Conservation (phyloP, 2,888 invertebrate genomes). For the Nezara viridula region DNA sequence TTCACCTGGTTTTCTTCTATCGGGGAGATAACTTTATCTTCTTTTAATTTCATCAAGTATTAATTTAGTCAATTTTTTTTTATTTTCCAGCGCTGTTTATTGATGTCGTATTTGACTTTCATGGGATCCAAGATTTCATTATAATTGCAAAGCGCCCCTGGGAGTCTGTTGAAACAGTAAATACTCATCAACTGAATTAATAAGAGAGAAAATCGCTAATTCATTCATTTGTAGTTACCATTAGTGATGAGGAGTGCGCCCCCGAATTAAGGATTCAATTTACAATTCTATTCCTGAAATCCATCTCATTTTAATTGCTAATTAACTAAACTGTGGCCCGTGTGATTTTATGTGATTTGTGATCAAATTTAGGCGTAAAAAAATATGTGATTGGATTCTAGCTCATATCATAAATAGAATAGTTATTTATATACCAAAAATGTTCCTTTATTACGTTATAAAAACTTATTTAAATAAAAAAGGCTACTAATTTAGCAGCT, state of each 20-base stretch:
- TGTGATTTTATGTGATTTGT: not conserved
- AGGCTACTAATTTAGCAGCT: too few species aligned
- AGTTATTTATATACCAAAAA: too few species aligned
- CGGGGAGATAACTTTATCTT: not conserved
- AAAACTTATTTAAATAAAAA: too few species aligned
- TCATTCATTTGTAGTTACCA: constrained; percentile 42
- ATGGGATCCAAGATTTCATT: constrained; percentile 37
- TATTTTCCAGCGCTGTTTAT: constrained; percentile 1
- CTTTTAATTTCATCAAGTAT: not conserved
- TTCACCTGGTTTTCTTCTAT: not conserved
- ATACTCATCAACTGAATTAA: constrained; percentile 35
- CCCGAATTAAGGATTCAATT: constrained; percentile 1
- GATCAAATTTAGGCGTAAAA: not conserved
- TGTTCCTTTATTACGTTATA: too few species aligned
- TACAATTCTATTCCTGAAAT: constrained; percentile 27
- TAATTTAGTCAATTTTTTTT: not conserved
- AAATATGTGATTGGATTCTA: too few species aligned
- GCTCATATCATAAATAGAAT: too few species aligned
- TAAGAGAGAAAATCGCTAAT: constrained; percentile 43
- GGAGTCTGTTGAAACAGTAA: constrained; percentile 34
- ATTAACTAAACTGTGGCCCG: not conserved
- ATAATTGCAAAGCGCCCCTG: constrained; percentile 18
- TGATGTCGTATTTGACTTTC: constrained; percentile 46
- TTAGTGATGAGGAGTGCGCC: constrained; percentile 6
- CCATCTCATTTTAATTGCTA: constrained; percentile 35